Conservation (phyloP, 2,888 invertebrate genomes). For the Nasonovia ribisnigri region DNA sequence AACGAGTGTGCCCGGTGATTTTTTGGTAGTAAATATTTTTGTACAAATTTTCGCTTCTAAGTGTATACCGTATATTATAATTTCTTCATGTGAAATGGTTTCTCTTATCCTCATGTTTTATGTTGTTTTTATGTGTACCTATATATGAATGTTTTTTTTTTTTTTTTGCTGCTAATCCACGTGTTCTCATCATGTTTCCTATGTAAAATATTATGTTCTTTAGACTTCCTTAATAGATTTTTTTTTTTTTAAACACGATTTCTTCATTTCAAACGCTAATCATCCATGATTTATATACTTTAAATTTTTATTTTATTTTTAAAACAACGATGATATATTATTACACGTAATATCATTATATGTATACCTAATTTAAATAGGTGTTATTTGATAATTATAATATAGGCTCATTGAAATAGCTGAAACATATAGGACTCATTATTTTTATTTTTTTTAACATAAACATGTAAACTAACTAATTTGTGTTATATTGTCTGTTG, state of each 20-base stretch:
- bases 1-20: conserved; percentile 44
- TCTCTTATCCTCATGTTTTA: conserved; percentile 52
- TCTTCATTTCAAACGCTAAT: conserved; percentile 56
- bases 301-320: not conserved
- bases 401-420: conserved; percentile 10
- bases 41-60: conserved; percentile 60
- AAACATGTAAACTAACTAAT: conserved; percentile 63
- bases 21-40: conserved; percentile 39
- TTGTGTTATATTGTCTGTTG: conserved; percentile 67
- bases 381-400: not conserved
- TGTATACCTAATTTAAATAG: not conserved
- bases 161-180: conserved; percentile 57
- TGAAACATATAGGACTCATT: conserved; percentile 18
- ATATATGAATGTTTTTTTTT: conserved; percentile 48
- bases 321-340: not conserved
- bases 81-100: conserved; percentile 58
- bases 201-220: conserved; percentile 46
- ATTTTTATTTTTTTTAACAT: conserved; percentile 40
- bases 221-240: conserved; percentile 32
- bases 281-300: not conserved
- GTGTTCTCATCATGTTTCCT: conserved; percentile 51
- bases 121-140: conserved; percentile 59
- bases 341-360: not conserved
- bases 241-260: conserved; percentile 26
- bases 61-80: conserved; percentile 47